phyloP scores from a whole-genome alignment of 2,113 vertebrate genomes.

The Pelobates fuscus region DNA sequence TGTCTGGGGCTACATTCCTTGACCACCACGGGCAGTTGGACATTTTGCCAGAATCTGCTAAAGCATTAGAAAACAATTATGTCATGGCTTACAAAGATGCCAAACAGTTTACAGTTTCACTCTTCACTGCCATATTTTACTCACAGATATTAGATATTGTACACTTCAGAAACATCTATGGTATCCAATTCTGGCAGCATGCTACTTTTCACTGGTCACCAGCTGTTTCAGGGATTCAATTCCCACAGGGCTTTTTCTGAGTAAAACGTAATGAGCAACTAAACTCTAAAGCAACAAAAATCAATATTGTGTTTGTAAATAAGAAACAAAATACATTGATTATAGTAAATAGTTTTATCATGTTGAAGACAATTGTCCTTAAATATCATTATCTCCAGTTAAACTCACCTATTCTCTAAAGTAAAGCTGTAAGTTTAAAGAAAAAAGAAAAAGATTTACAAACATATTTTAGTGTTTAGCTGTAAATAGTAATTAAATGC shows the following conservation, averaged over 20 bases:
- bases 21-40: not conserved
- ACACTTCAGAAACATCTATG: slow-evolving; percentile 21
- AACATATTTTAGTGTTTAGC: not conserved
- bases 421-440: not conserved
- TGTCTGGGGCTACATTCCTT: not conserved
- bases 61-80: not conserved
- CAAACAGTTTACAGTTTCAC: slow-evolving; percentile 26
- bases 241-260: slow-evolving; percentile 40
- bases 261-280: slow-evolving; percentile 24
- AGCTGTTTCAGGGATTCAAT: slow-evolving; percentile 38
- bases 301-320: slow-evolving; percentile 20
- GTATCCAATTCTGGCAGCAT: slow-evolving; percentile 9
- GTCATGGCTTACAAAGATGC: slow-evolving; percentile 9
- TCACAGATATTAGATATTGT: slow-evolving; percentile 25
- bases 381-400: not conserved
- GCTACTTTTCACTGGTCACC: slow-evolving; percentile 31
- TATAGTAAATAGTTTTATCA: not conserved
- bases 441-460: not conserved
- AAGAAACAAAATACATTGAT: slow-evolving; percentile 25
- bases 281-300: slow-evolving; percentile 11
- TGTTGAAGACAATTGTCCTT: not conserved
- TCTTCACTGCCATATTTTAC: slow-evolving; percentile 30
- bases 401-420: not conserved
- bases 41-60: not conserved
- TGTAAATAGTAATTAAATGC: too few relatives aligned